Conservation (phyloP, 2,888 invertebrate genomes). For the Caradrina kadenii region DNA sequence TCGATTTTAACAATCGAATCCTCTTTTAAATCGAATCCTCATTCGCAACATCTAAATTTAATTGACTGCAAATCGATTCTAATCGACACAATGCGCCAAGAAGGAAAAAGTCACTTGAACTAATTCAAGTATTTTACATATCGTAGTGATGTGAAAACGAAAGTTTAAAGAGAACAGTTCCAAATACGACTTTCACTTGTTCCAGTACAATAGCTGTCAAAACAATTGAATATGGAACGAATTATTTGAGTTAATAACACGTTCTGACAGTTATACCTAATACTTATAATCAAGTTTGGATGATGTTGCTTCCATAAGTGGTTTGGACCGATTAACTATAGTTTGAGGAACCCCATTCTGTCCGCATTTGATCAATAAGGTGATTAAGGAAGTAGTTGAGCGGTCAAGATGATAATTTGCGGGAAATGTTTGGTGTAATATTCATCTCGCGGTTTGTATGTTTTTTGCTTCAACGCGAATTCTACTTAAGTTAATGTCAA, state of each 20-base stretch:
- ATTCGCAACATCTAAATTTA: slow-evolving; percentile 45
- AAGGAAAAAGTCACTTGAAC: slow-evolving; percentile 60
- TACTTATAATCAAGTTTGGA: slow-evolving; percentile 43
- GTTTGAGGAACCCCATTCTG: slow-evolving; percentile 44
- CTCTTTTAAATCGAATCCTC: slow-evolving; percentile 24
- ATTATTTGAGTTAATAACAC: slow-evolving; percentile 49
- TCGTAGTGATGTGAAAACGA: slow-evolving; percentile 59
- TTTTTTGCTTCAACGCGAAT: slow-evolving; percentile 30
- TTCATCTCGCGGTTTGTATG: not conserved
- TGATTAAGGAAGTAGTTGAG: slow-evolving; percentile 35
- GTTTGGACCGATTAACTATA: slow-evolving; percentile 31
- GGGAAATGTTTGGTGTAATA: slow-evolving; percentile 9
- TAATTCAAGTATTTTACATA: slow-evolving; percentile 57
- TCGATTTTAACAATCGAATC: slow-evolving; percentile 24
- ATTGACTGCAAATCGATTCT: slow-evolving; percentile 47
- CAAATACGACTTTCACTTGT: slow-evolving; percentile 59
- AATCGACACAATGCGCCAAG: slow-evolving; percentile 42
- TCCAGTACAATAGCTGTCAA: slow-evolving; percentile 54
- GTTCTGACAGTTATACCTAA: slow-evolving; percentile 39
- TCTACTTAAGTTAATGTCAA: slow-evolving; percentile 2
- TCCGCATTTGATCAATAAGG: slow-evolving; percentile 46
- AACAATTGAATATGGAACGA: slow-evolving; percentile 53
- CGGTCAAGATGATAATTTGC: slow-evolving; percentile 18
- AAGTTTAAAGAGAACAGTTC: slow-evolving; percentile 59
- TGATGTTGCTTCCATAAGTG: slow-evolving; percentile 13